Conservation (phyloP, 2,888 invertebrate genomes). For the Drosophila antonietae region DNA sequence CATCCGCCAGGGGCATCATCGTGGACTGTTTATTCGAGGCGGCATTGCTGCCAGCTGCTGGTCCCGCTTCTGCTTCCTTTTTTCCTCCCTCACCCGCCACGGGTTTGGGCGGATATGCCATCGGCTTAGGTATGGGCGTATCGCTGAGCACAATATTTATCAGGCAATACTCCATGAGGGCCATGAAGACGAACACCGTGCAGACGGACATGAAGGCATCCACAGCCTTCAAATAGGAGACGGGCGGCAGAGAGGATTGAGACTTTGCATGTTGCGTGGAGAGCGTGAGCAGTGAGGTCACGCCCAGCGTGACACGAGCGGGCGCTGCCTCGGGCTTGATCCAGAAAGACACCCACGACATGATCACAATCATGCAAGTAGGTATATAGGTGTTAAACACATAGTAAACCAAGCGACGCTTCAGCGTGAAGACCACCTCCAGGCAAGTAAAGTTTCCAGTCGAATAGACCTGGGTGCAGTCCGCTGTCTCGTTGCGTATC, state of each 20-base stretch:
- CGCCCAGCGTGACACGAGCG: slow-evolving; percentile 95
- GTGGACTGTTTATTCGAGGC: slow-evolving; percentile 61
- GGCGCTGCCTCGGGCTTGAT: slow-evolving; percentile 97
- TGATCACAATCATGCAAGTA: slow-evolving; percentile 96
- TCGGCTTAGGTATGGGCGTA: slow-evolving; percentile 84
- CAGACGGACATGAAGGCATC: slow-evolving; percentile 97
- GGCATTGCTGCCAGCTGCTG: slow-evolving; percentile 56
- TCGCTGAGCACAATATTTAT: slow-evolving; percentile 88
- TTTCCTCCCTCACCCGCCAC: slow-evolving; percentile 80
- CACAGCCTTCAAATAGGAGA: slow-evolving; percentile 96
- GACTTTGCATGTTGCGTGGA: slow-evolving; percentile 97
- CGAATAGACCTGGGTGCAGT: slow-evolving; percentile 91
- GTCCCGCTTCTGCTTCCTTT: slow-evolving; percentile 74
- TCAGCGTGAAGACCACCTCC: slow-evolving; percentile 95
- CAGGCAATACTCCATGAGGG: slow-evolving; percentile 95
- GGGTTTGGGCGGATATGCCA: slow-evolving; percentile 83
- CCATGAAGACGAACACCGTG: slow-evolving; percentile 96
- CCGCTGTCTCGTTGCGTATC: slow-evolving; percentile 93
- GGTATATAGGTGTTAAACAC: slow-evolving; percentile 97
- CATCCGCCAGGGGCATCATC: slow-evolving; percentile 74
- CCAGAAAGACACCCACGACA: slow-evolving; percentile 99
- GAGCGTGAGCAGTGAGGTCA: slow-evolving; percentile 94
- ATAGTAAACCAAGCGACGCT: slow-evolving; percentile 95
- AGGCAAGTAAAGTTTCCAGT: slow-evolving; percentile 94
- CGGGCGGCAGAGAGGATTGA: slow-evolving; percentile 96